Base-by-base conservation (phyloP, 2,113 vertebrate species). In the Candoia aspera region DNA sequence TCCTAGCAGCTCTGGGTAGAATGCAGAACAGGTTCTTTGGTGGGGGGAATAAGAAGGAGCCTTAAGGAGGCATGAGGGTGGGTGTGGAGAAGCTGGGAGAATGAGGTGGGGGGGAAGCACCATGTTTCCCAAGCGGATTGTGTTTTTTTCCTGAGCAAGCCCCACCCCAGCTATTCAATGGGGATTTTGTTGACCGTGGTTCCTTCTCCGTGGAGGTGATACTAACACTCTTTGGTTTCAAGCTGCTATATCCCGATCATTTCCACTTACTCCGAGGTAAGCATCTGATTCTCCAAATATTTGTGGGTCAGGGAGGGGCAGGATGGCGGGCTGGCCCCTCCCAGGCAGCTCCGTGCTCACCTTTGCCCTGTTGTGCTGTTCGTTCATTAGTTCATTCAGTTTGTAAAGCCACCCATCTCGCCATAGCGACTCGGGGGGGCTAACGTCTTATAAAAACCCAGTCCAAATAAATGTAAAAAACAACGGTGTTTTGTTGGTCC, bases 161-260 rank as follows among this genome's bases (percentile, higher is more conserved):
- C 60, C n/a, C 46, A 93, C 94, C 92, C 29, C 37, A 99, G 99
- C 98, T 99, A 94, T 99, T 99, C 96, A 99, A 99, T 29, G 99
- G 99, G 0, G 99, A 99, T 94, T 99, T 99, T 26, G 99, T 99
- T 54, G 99, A 99, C 88, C 98, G 98, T 0, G 99, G 99, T 62
- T 99, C 99, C 33, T 99, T 99, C 97, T 99, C 99, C 0, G 96
- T 99, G 0, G 99, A 99, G 95, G 99, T 99, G 93, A 99, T 99
- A 91, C 97, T 99, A 73, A 99, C 98, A 1, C 98, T 99, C 46
- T 99, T 99, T 0, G 99, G 99, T 92, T 99, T 99, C 97, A 99
- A 99, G 96, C 98, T 99, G 83, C 98, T 99, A 17, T 98, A 97
- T 90, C 99, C 99, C 0, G 98, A 98, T 60, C 97, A 98, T 97